These are phyloP conservation scores for Cololabis saira DNA, from an alignment of 2,113 vertebrate species.

Conservation along the genomic window DNA sequence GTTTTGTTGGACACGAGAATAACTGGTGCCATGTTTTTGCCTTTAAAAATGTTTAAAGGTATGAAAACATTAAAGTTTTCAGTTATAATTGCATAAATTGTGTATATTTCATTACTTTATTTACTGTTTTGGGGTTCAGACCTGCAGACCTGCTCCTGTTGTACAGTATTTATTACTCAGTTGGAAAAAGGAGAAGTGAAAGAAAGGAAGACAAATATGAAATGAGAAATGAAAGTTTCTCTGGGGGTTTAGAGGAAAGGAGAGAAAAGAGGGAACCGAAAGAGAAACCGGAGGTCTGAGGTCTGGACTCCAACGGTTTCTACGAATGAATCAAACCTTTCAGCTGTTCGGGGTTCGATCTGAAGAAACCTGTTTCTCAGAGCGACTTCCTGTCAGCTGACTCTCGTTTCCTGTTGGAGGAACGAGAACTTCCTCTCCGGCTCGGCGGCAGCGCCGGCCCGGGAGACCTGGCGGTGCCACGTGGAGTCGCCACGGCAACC, in stretches of 20 bases:
- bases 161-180: conserved; percentile 17
- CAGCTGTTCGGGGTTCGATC: too few relatives aligned
- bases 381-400: conserved; percentile 68
- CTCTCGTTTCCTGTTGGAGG: conserved; percentile 75
- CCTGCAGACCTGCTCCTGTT: too few relatives aligned
- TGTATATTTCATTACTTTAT: too few relatives aligned
- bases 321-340: too few relatives aligned
- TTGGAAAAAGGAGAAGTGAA: conserved; percentile 41
- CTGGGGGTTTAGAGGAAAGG: not conserved
- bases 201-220: conserved; percentile 15
- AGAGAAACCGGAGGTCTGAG: conserved; percentile 30
- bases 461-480: conserved; percentile 27
- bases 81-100: too few relatives aligned
- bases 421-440: conserved; percentile 6
- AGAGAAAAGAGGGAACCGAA: conserved; percentile 12
- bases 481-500: conserved; percentile 53
- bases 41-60: too few relatives aligned
- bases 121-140: too few relatives aligned
- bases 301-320: not conserved
- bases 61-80: too few relatives aligned
- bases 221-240: conserved; percentile 43
- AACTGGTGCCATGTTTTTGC: too few relatives aligned
- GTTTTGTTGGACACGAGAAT: too few relatives aligned
- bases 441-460: conserved; percentile 20
- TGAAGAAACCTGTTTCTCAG: too few relatives aligned